phyloP scores from a whole-genome alignment of 2,888 invertebrate species.

The Drosophila borborema region DNA sequence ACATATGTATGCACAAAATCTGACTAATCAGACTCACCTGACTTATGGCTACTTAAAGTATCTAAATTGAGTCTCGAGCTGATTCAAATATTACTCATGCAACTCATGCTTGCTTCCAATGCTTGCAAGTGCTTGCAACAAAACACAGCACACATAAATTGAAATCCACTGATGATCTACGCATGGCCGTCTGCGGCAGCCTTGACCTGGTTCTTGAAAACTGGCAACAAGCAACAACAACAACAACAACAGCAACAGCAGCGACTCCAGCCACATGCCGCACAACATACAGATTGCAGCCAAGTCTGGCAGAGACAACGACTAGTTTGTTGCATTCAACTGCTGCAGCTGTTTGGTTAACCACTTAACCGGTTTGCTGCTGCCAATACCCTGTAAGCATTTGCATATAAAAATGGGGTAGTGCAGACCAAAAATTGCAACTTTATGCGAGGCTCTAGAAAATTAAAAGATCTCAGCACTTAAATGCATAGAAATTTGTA shows the following conservation, averaged over 20 bases:
- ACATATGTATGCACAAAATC: slow-evolving; percentile 11
- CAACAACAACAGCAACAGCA: slow-evolving; percentile 24
- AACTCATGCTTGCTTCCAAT: slow-evolving; percentile 4
- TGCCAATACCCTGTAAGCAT: slow-evolving; percentile 17
- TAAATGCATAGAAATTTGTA: no score
- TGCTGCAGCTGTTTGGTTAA: slow-evolving; percentile 55
- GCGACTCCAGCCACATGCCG: slow-evolving; percentile 53
- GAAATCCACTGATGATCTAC: slow-evolving; percentile 63
- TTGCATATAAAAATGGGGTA: background rate
- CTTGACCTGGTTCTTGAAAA: slow-evolving; percentile 73
- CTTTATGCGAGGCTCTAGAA: background rate
- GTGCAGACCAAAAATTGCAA: background rate
- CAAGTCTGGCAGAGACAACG: slow-evolving; percentile 46
- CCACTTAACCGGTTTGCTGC: slow-evolving; percentile 49
- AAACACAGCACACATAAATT: slow-evolving; percentile 10
- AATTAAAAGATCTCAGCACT: background rate
- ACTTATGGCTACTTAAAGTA: background rate
- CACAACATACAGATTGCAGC: slow-evolving; percentile 39
- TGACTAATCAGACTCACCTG: slow-evolving; percentile 54
- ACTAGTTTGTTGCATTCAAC: slow-evolving; percentile 38
- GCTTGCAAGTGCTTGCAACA: slow-evolving; percentile 39
- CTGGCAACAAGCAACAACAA: slow-evolving; percentile 40
- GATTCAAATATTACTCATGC: slow-evolving; percentile 4
- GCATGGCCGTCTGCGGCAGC: slow-evolving; percentile 58
- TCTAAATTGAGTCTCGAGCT: background rate